Evolutionary conservation across 2,888 invertebrate species (phyloP).

Genomic region (Pyrrhia umbra): DNA sequence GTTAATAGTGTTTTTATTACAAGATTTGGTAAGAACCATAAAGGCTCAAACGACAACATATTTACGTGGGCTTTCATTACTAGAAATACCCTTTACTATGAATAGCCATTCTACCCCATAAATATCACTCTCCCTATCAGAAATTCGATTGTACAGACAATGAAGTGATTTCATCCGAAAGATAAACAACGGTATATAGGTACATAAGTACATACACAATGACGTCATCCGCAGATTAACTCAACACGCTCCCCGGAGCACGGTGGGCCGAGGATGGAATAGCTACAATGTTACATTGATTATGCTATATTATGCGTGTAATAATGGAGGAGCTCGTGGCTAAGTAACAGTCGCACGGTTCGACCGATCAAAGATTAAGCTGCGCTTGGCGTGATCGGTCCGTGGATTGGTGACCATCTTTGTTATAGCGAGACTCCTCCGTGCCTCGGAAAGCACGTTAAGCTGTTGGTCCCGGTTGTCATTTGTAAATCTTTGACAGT

Average conservation of each 20-base stretch:
- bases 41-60: too few relatives aligned
- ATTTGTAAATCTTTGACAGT: too few relatives aligned
- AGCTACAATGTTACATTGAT: slow-evolving; percentile 5
- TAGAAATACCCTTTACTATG: background rate
- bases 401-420: too few relatives aligned
- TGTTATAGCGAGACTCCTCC: too few relatives aligned
- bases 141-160: background rate
- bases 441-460: too few relatives aligned
- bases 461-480: too few relatives aligned
- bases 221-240: slow-evolving; percentile 19
- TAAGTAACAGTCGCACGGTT: too few relatives aligned
- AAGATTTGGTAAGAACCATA: too few relatives aligned
- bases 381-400: too few relatives aligned
- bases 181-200: slow-evolving; percentile 5
- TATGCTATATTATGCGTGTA: background rate
- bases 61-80: too few relatives aligned
- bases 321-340: background rate
- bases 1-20: too few relatives aligned
- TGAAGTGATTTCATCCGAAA: slow-evolving; percentile 20
- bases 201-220: background rate
- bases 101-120: background rate
- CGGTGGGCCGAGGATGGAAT: background rate
- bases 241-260: background rate
- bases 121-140: background rate
- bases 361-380: too few relatives aligned